Base-by-base conservation (phyloP, 1,140 invertebrate species). In the Danaus melanippus region DNA sequence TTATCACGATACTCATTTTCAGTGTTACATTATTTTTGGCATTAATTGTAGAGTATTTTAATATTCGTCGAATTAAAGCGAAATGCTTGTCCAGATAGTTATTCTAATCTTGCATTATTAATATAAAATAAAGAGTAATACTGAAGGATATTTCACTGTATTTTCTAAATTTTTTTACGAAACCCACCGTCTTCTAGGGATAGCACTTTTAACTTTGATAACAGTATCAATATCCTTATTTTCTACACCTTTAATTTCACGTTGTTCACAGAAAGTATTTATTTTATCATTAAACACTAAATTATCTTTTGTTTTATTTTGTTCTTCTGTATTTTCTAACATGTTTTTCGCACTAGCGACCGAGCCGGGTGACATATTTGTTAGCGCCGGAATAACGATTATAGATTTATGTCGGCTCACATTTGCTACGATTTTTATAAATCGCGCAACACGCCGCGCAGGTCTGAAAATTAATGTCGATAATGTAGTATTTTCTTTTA, bases 131-230 rank as follows among this genome's bases (percentile, higher is more conserved):
- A 32, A 32, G 0, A 32, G 21, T 32, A 7, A 32, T 32, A 32
- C 21, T 32, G 21, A 32, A 32, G 21, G 21, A 32, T 32, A 32
- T 32, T 32, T 32, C 21, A 32, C 21, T 32, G 21, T 32, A 32
- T 8, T 32, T 32, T 32, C 21, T 32, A 3, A 32, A 32, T 4
- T 32, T 32, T 32, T 32, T 0, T 32, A 32, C 56, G 7, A 56
- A 57, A 70, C 56, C 70, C 54, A 86, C 83, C 79, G 67, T 70
- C 69, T 60, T 60, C 78, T 81, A 53, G 83, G 83, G 65, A 86
- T 79, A 62, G 64, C 80, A 79, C 83, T 86, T 71, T 86, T 86
- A 49, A 86, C 83, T 84, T 84, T 86, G 42, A 86, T 86, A 64
- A 73, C 56, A 21, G 74, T 79, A 46, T 69, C 74, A 53, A 51